Conservation (phyloP, 2,888 invertebrate species). For the Leptura quadrifasciata region DNA sequence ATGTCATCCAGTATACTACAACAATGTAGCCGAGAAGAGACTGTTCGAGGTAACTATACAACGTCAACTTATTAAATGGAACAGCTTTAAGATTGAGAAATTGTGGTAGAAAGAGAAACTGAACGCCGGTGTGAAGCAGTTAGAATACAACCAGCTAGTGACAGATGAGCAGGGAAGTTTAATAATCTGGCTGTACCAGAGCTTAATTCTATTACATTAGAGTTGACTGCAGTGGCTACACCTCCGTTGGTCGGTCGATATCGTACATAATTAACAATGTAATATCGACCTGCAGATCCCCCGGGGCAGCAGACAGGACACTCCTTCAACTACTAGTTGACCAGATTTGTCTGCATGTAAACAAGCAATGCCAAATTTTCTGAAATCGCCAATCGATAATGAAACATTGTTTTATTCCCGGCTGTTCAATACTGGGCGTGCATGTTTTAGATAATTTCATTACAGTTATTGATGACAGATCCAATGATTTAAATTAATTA, state of each 20-base stretch:
- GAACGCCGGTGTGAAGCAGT: constrained; percentile 34
- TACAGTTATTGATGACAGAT: background rate
- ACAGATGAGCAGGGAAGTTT: constrained; percentile 63
- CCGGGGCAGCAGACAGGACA: constrained; percentile 54
- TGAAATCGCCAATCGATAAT: constrained; percentile 5
- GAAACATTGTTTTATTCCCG: background rate
- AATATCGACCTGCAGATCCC: constrained; percentile 70
- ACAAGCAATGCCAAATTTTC: constrained; percentile 47
- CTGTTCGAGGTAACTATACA: constrained; percentile 1
- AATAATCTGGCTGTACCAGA: constrained; percentile 70
- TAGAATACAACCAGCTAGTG: constrained; percentile 28
- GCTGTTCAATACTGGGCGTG: background rate
- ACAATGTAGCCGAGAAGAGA: constrained; percentile 31
- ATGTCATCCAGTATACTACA: constrained; percentile 35
- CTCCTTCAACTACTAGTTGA: constrained; percentile 53
- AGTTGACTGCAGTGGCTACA: constrained; percentile 70
- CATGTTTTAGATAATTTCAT: background rate
- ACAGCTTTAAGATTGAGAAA: constrained; percentile 35
- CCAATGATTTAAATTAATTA: background rate
- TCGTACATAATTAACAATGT: constrained; percentile 73
- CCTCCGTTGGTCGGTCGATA: constrained; percentile 70
- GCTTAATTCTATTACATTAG: constrained; percentile 71
- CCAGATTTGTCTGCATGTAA: constrained; percentile 50
- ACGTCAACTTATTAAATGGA: constrained; percentile 37
- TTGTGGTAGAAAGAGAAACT: constrained; percentile 35